Base-by-base conservation (phyloP, 2,797 vertebrate species). In the Falco berigora region DNA sequence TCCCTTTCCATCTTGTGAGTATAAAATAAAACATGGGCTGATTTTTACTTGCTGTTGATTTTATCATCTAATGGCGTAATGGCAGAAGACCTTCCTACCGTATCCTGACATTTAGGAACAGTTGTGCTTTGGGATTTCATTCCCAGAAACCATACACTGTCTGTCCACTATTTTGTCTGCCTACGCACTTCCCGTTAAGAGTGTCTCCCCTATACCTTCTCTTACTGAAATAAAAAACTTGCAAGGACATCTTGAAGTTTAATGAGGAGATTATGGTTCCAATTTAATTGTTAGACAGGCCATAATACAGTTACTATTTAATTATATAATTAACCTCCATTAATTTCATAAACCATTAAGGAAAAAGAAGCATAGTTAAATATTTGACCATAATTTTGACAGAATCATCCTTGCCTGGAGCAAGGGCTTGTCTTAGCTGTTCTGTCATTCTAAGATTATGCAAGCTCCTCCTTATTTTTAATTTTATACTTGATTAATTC, bases 401-500 rank as follows among this genome's bases (percentile, higher is more conserved):
- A 90, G 69, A 72, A 52, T 94, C 84, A 82, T 90, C 78, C 75
- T 80, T 89, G 86, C 86, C 81, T 66, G 38, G 40, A 80, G 90
- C 86, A 63, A 93, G 76, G 89, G 55, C 85, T 94, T 96, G 85
- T 90, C 56, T 58, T 78, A 67, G 68, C 64, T 87, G 6, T 75
- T 94, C 74, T 94, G 74, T 49, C 83, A 55, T 89, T 89, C 61
- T 50, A 63, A 91, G 93, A 92, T 91, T 96, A 85, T 84, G 69
- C 86, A 97, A 94, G 52, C 90, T 85, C 94, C 90, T 93, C 95
- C 94, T 94, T 90, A 53, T 87, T 97, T 94, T 96, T 95, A 96
- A 96, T 97, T 97, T 95, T 97, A 78, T 66, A 83, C 90, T 96
- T 97, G 97, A 97, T 97, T 95, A 97, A 96, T 94, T 97, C 84